phyloP scores from a whole-genome alignment of 2,888 invertebrate species.

The Lithophane leautieri region DNA sequence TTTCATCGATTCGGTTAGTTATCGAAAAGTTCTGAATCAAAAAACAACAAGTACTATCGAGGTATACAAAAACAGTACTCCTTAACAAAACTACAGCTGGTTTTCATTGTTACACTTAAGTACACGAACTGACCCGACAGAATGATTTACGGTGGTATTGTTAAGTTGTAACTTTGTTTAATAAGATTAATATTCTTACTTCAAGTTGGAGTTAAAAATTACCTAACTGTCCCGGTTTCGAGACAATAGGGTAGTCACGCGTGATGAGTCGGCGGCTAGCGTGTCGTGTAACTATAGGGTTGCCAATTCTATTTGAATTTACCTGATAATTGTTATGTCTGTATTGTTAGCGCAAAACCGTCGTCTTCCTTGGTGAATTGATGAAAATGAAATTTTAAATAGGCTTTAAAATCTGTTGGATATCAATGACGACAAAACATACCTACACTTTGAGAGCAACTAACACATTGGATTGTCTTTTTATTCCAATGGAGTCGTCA shows the following conservation, averaged over 20 bases:
- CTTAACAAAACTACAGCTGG: neutral
- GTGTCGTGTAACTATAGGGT: constrained; percentile 54
- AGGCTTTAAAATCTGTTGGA: neutral
- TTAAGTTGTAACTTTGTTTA: constrained; percentile 31
- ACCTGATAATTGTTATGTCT: neutral
- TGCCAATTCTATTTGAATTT: constrained; percentile 51
- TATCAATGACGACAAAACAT: neutral
- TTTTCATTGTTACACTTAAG: constrained; percentile 24
- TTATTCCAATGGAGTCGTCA: neutral
- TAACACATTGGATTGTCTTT: constrained; percentile 15
- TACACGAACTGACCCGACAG: constrained; percentile 28
- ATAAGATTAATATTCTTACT: constrained; percentile 38
- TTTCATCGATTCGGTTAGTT: neutral
- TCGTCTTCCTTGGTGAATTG: neutral
- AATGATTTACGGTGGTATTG: constrained; percentile 26
- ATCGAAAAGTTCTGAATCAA: neutral
- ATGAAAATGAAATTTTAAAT: neutral
- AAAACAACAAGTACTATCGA: neutral
- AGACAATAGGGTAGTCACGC: constrained; percentile 52
- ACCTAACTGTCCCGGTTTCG: constrained; percentile 40
- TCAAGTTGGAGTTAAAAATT: constrained; percentile 33
- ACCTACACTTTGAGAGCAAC: neutral
- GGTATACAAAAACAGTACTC: neutral
- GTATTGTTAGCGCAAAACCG: neutral
- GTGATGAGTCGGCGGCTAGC: constrained; percentile 26